phyloP scores from a whole-genome alignment of 2,888 invertebrate species.

The Gasteruption jaculator region DNA sequence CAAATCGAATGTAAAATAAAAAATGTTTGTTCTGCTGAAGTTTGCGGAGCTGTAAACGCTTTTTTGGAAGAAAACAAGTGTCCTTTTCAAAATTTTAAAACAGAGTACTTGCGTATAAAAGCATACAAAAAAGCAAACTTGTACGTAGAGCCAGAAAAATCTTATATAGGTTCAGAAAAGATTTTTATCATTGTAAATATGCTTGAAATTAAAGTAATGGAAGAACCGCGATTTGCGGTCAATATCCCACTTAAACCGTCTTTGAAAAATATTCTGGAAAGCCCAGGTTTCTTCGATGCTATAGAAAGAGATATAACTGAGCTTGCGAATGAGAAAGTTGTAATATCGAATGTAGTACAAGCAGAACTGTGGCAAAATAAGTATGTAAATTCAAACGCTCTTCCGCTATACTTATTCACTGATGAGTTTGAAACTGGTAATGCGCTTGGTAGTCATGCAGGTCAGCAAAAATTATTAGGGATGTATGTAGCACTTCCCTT shows the following conservation, averaged over 20 bases:
- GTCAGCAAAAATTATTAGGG: conserved; percentile 6
- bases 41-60: neutral
- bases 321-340: too few species aligned
- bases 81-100: neutral
- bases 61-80: neutral
- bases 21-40: neutral
- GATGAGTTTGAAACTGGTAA: conserved; percentile 6
- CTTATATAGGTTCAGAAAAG: too few species aligned
- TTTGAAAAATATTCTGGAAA: too few species aligned
- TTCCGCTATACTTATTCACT: conserved; percentile 3
- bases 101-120: neutral
- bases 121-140: conserved; percentile 1
- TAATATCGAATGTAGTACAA: neutral
- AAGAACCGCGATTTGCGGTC: too few species aligned
- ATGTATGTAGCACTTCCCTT: conserved; percentile 1
- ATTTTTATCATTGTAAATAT: neutral
- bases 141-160: neutral
- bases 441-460: conserved; percentile 3
- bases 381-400: neutral
- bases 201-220: neutral
- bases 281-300: neutral
- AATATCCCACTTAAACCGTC: too few species aligned
- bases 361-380: neutral
- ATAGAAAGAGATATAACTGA: neutral
- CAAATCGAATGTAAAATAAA: too few species aligned